These are phyloP conservation scores for Toxostoma redivivum DNA, from an alignment of 2,113 vertebrate genomes.

Conservation along the genomic window DNA sequence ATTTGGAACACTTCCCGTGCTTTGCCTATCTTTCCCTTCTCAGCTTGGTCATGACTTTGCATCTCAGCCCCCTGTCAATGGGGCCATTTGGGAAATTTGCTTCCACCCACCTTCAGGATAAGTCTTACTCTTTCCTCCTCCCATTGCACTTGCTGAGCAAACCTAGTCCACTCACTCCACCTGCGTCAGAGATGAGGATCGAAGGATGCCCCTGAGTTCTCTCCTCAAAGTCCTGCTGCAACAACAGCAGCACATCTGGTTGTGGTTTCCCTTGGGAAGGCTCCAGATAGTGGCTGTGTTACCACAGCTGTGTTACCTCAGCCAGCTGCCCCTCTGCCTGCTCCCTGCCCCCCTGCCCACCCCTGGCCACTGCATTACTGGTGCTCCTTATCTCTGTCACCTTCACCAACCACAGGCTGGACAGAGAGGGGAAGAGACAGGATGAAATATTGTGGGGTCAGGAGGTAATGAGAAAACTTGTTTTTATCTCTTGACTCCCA, in stretches of 20 bases:
- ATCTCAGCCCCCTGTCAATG: neutral
- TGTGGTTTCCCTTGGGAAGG: neutral
- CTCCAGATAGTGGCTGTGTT: neutral
- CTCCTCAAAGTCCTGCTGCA: neutral
- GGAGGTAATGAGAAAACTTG: neutral
- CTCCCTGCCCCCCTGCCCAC: neutral
- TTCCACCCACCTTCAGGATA: neutral
- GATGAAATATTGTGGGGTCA: neutral
- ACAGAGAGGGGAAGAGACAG: neutral
- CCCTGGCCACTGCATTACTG: neutral
- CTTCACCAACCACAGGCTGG: fast-evolving
- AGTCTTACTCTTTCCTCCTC: neutral
- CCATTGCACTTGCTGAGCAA: neutral
- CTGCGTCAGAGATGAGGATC: neutral
- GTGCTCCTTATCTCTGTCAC: neutral
- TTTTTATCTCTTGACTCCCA: neutral
- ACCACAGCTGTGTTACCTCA: neutral
- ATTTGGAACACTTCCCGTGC: neutral
- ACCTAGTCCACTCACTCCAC: neutral
- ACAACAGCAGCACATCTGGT: neutral
- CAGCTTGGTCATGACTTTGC: neutral
- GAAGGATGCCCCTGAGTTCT: neutral
- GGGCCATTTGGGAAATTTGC: neutral
- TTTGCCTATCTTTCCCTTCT: neutral
- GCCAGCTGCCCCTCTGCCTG: neutral